phyloP scores from a whole-genome alignment of 1,140 invertebrate genomes.

The Himalopsyche phryganea region DNA sequence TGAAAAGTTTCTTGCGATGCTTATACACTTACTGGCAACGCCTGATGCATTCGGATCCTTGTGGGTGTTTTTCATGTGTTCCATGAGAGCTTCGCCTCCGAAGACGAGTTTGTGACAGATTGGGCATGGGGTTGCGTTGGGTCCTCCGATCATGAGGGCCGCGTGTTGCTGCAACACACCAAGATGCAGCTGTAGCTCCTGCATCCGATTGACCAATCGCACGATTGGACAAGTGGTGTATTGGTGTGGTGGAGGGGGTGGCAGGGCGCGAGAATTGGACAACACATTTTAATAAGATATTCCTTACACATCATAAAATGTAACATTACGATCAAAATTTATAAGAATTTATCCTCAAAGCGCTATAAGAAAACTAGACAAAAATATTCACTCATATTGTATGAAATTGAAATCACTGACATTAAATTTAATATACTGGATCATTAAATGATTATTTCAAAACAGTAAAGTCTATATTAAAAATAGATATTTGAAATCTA shows the following conservation, averaged over 20 bases:
- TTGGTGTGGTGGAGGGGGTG: constrained; percentile 18
- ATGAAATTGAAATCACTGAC: too few species aligned
- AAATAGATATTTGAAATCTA: too few species aligned
- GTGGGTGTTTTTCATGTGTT: constrained; percentile 93
- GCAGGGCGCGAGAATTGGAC: constrained; percentile 9
- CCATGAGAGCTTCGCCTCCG: constrained; percentile 86
- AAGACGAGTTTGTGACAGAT: constrained; percentile 92
- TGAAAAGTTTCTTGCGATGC: constrained; percentile 4
- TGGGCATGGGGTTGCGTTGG: constrained; percentile 84
- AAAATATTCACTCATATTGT: too few species aligned
- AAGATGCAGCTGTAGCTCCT: constrained; percentile 80
- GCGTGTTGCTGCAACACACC: constrained; percentile 91
- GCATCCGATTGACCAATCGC: constrained; percentile 36
- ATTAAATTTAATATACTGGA: too few species aligned
- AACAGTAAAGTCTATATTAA: too few species aligned
- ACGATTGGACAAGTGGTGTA: constrained; percentile 34
- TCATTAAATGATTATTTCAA: too few species aligned
- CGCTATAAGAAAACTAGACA: too few species aligned
- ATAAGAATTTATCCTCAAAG: too few species aligned
- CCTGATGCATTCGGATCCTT: constrained; percentile 86
- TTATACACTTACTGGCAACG: constrained; percentile 78
- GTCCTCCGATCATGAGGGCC: constrained; percentile 82
- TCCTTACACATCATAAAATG: too few species aligned
- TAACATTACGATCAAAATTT: too few species aligned
- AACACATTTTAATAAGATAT: neutral